Conservation (phyloP, 2,888 invertebrate genomes). For the Campaea margaritaria region DNA sequence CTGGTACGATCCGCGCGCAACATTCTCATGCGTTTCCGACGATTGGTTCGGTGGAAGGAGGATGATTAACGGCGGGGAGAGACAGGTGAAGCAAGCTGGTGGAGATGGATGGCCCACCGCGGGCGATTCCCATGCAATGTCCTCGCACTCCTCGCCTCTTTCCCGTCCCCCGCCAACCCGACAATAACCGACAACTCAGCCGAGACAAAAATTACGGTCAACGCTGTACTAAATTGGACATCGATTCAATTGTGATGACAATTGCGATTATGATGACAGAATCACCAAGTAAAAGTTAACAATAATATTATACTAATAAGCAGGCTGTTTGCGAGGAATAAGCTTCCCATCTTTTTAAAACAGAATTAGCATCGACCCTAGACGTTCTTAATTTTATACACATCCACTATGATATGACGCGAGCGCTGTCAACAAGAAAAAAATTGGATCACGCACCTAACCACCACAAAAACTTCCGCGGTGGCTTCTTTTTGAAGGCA, state of each 20-base stretch:
- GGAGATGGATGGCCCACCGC: slow-evolving; percentile 67
- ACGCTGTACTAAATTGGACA: slow-evolving; percentile 29
- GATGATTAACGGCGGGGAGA: slow-evolving; percentile 63
- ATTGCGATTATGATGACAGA: neutral
- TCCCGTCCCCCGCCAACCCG: slow-evolving; percentile 52
- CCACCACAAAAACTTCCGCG: slow-evolving; percentile 24
- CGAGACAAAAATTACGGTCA: slow-evolving; percentile 42
- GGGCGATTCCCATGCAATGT: slow-evolving; percentile 71
- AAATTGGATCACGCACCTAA: slow-evolving; percentile 14
- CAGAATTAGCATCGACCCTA: neutral
- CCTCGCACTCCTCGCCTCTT: slow-evolving; percentile 42
- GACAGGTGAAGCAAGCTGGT: slow-evolving; percentile 56
- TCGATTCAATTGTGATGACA: slow-evolving; percentile 16
- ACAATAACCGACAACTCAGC: slow-evolving; percentile 49
- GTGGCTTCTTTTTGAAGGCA: slow-evolving; percentile 22
- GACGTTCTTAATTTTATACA: neutral
- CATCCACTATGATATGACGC: neutral
- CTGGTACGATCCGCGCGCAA: slow-evolving; percentile 39
- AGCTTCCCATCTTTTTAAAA: too few relatives aligned
- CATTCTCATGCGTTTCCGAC: slow-evolving; percentile 53
- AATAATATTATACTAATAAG: neutral
- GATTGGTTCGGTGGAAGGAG: slow-evolving; percentile 57
- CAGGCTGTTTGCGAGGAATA: neutral
- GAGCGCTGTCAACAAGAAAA: slow-evolving; percentile 7
- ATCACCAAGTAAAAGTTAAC: neutral